Conservation (phyloP, 2,888 invertebrate species). For the Vanessa cardui region DNA sequence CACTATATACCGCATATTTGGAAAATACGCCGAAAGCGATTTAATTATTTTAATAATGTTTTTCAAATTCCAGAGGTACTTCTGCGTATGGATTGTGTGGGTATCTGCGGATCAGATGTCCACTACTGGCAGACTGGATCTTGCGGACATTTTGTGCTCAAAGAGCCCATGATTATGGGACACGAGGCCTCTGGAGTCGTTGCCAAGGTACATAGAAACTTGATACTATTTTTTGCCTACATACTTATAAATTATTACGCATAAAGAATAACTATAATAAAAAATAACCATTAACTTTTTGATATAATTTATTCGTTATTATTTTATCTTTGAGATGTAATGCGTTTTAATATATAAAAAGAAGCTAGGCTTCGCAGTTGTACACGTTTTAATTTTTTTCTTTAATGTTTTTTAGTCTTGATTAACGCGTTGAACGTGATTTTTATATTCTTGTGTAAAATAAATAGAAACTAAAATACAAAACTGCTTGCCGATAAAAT, state of each 20-base stretch:
- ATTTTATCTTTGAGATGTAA: too few relatives aligned
- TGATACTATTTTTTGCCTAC: neutral
- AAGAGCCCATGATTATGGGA: slow-evolving; percentile 96
- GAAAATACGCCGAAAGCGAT: too few relatives aligned
- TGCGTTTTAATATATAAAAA: too few relatives aligned
- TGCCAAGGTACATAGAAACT: slow-evolving; percentile 83
- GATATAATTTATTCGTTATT: too few relatives aligned
- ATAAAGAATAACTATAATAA: too few relatives aligned
- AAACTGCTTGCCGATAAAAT: neutral
- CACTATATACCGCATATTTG: too few relatives aligned
- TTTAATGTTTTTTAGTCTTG: too few relatives aligned
- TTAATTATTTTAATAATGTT: neutral
- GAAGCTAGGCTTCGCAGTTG: too few relatives aligned
- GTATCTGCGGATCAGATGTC: slow-evolving; percentile 98
- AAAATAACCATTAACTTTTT: too few relatives aligned
- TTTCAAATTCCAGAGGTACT: slow-evolving; percentile 87
- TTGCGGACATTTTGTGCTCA: slow-evolving; percentile 93
- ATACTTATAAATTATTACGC: neutral
- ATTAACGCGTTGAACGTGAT: too few relatives aligned
- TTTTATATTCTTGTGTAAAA: neutral
- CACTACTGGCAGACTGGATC: slow-evolving; percentile 93
- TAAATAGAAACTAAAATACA: neutral
- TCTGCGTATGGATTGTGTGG: slow-evolving; percentile 94
- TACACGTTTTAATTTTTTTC: too few relatives aligned
- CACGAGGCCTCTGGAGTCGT: slow-evolving; percentile 95